Evolutionary conservation across 2,888 invertebrate genomes (phyloP).

Genomic region (Stenoptilia bipunctidactyla): DNA sequence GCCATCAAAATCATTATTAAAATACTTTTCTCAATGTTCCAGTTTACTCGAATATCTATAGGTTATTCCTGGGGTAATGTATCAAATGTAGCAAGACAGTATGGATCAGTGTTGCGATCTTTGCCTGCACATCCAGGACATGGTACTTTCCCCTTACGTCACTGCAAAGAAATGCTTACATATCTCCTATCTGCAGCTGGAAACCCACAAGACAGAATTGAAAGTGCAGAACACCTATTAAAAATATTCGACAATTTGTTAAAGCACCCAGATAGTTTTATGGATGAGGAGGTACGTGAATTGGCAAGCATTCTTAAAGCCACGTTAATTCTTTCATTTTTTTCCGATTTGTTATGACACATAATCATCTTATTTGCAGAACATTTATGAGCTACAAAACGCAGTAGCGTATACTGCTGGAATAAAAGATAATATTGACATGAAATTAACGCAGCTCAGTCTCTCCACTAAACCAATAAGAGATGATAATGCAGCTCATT

Average conservation of each 20-base stretch:
- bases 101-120: conserved; percentile 64
- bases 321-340: no score
- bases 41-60: conserved; percentile 59
- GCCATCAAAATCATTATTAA: no score
- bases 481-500: conserved; percentile 44
- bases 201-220: conserved; percentile 39
- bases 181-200: conserved; percentile 56
- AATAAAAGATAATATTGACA: conserved; percentile 36
- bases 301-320: no score
- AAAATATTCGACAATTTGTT: conserved; percentile 58
- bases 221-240: conserved; percentile 76
- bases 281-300: conserved; percentile 78
- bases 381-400: conserved; percentile 57
- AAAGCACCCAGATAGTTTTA: conserved; percentile 73
- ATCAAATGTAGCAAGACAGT: conserved; percentile 65
- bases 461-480: conserved; percentile 36
- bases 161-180: conserved; percentile 69
- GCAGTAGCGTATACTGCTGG: conserved; percentile 42
- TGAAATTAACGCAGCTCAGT: conserved; percentile 36
- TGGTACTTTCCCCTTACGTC: conserved; percentile 72
- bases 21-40: conserved; percentile 11
- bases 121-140: conserved; percentile 73
- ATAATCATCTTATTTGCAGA: conserved; percentile 27
- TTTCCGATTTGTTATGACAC: background rate
- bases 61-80: conserved; percentile 76